Conservation (phyloP, 1,140 invertebrate species). For the Cydia amplana region DNA sequence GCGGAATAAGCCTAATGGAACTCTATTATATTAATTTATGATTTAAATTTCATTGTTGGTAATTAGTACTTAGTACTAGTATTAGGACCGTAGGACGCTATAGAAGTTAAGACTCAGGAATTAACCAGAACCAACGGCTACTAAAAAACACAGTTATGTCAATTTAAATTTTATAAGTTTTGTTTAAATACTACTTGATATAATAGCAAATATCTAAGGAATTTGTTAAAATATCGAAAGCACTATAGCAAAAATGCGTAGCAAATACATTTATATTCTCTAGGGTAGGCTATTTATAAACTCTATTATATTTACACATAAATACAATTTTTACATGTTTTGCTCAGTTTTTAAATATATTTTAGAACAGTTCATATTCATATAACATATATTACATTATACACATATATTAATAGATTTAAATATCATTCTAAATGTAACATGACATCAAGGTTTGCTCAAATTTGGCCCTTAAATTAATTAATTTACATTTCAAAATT, state of each 20-base stretch:
- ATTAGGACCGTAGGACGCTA: neutral
- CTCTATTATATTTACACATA: neutral
- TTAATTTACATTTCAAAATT: neutral
- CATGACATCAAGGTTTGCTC: slow-evolving; percentile 30
- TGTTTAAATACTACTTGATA: neutral
- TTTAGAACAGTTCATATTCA: slow-evolving; percentile 9
- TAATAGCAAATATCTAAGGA: neutral
- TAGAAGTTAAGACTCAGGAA: neutral
- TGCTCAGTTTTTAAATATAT: slow-evolving; percentile 11
- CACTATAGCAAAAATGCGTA: neutral
- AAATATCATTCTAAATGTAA: slow-evolving; percentile 1
- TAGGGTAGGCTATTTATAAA: too few relatives aligned
- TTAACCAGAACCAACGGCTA: too few relatives aligned
- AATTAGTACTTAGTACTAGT: neutral
- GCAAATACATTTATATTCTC: too few relatives aligned
- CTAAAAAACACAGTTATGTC: too few relatives aligned
- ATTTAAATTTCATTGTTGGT: too few relatives aligned
- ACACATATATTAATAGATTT: slow-evolving; percentile 17
- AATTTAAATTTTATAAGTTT: neutral
- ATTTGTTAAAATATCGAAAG: neutral
- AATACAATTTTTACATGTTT: neutral
- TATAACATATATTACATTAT: slow-evolving; percentile 13
- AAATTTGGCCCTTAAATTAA: neutral
- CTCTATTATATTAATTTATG: too few relatives aligned
- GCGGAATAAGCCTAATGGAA: too few relatives aligned